These are phyloP conservation scores for Sphaeramia orbicularis DNA, from an alignment of 2,797 vertebrate species.

Conservation along the genomic window DNA sequence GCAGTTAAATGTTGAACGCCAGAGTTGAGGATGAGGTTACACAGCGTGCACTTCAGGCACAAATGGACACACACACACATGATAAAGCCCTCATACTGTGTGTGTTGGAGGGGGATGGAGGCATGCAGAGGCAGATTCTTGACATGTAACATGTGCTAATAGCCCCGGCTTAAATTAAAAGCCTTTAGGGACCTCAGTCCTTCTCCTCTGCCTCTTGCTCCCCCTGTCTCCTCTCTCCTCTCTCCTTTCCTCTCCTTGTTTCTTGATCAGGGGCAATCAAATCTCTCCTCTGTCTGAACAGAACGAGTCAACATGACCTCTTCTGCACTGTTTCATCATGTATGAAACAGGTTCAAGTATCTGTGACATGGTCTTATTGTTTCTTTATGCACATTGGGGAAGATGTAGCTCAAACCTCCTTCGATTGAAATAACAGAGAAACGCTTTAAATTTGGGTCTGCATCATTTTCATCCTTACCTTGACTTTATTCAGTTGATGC, in stretches of 20 bases:
- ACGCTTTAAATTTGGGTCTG: no score
- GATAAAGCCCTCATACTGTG: slow-evolving; percentile 39
- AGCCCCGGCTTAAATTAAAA: slow-evolving; percentile 79
- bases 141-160: slow-evolving; percentile 86
- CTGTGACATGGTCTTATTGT: not conserved
- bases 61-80: slow-evolving; percentile 37
- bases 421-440: no score
- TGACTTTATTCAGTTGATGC: slow-evolving; percentile 4
- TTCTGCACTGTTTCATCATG: no score
- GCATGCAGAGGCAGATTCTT: slow-evolving; percentile 79
- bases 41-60: slow-evolving; percentile 2
- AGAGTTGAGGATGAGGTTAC: slow-evolving; percentile 11
- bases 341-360: not conserved
- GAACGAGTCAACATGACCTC: no score
- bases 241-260: slow-evolving; percentile 24
- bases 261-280: slow-evolving; percentile 49
- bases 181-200: slow-evolving; percentile 72
- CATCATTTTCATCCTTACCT: not conserved
- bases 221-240: slow-evolving; percentile 21
- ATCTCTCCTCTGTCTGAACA: slow-evolving; percentile 21
- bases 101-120: slow-evolving; percentile 58
- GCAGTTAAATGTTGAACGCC: slow-evolving; percentile 12
- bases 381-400: not conserved
- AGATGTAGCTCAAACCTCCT: no score
- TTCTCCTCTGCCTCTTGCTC: slow-evolving; percentile 20